Evolutionary conservation across 2,888 invertebrate genomes (phyloP).

Genomic region (Macrophya annulata): DNA sequence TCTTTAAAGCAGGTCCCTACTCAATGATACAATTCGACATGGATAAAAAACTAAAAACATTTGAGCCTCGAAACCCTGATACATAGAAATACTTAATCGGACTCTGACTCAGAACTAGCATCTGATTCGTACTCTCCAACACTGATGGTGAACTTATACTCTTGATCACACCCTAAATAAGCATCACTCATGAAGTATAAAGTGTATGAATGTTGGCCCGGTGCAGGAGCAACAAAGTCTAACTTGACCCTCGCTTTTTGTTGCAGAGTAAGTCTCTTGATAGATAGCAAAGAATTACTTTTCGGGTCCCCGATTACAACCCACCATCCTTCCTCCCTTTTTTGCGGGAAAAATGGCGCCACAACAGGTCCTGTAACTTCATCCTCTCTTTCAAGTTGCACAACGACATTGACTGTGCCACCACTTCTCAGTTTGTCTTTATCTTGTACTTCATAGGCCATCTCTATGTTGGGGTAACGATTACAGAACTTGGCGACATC

Average conservation of each 20-base stretch:
- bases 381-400: constrained; percentile 97
- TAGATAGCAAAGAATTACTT: constrained; percentile 95
- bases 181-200: constrained; percentile 99
- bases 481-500: constrained; percentile 99
- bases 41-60: neutral
- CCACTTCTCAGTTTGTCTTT: constrained; percentile 88
- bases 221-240: constrained; percentile 96
- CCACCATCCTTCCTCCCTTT: constrained; percentile 98
- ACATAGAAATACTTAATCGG: constrained; percentile 79
- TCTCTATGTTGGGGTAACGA: constrained; percentile 98
- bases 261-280: constrained; percentile 97
- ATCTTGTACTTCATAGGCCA: constrained; percentile 94
- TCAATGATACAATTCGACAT: neutral
- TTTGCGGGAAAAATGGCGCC: constrained; percentile 98
- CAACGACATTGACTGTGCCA: constrained; percentile 93
- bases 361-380: constrained; percentile 98
- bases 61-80: neutral
- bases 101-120: constrained; percentile 80
- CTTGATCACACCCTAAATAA: constrained; percentile 99
- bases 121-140: constrained; percentile 89
- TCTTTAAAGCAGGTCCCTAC: neutral
- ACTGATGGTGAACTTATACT: constrained; percentile 95
- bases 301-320: constrained; percentile 99
- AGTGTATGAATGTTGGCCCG: constrained; percentile 94
- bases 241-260: constrained; percentile 93